A percentile compares a stretch with the other conserved stretches of the same genome.
Conservation (phyloP, 2,888 invertebrate genomes). For the Zhuqinia jingwanae region DNA sequence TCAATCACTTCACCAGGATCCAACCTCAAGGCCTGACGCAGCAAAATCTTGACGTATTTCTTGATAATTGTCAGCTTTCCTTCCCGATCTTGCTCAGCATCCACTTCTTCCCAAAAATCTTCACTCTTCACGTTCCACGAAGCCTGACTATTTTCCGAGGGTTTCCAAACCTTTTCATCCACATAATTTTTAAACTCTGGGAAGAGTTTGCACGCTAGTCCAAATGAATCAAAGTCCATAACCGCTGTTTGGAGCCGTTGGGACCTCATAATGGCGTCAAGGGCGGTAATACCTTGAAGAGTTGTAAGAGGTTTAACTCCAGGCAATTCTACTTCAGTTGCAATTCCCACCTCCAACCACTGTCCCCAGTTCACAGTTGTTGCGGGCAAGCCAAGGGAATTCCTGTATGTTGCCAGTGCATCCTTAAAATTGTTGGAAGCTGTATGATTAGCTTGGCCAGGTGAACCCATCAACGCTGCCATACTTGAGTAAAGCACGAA, state of each 20-base stretch:
- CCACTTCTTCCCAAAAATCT: conserved; percentile 72
- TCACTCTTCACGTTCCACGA: conserved; percentile 55
- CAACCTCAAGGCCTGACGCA: conserved; percentile 60
- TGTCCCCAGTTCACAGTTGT: conserved; percentile 73
- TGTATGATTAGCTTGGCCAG: conserved; percentile 74
- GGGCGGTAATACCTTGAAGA: conserved; percentile 65
- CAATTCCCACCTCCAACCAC: conserved; percentile 72
- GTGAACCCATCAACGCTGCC: conserved; percentile 64
- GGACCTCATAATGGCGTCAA: conserved; percentile 60
- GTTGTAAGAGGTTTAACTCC: conserved; percentile 67
- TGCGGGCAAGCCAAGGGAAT: conserved; percentile 67
- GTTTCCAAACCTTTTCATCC: conserved; percentile 66
- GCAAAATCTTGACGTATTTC: conserved; percentile 62
- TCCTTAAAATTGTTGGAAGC: conserved; percentile 70
- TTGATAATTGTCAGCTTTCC: conserved; percentile 56
- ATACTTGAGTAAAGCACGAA: conserved; percentile 71
- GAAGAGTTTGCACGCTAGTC: conserved; percentile 51
- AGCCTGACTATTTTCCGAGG: conserved; percentile 43
- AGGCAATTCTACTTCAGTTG: conserved; percentile 66
- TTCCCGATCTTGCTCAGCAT: conserved; percentile 51
- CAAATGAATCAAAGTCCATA: conserved; percentile 61
- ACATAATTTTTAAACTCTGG: conserved; percentile 64
- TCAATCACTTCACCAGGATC: conserved; percentile 70
- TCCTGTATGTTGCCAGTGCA: conserved; percentile 63
- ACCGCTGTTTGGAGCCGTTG: conserved; percentile 59